phyloP scores from a whole-genome alignment of 2,888 invertebrate species.

The Ormyrus rosae region DNA sequence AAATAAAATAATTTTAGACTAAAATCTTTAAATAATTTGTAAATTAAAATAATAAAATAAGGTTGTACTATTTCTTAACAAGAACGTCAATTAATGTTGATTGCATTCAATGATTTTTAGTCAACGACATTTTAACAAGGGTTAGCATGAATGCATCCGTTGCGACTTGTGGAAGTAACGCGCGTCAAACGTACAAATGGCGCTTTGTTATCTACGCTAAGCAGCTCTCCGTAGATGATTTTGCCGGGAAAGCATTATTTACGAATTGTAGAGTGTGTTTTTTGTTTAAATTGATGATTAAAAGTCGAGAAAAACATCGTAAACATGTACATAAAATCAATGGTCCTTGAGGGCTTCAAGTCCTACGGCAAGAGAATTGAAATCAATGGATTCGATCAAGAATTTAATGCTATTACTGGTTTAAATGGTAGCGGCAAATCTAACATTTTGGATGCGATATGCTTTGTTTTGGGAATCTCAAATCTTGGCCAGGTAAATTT shows the following conservation, averaged over 20 bases:
- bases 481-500: constrained; percentile 90
- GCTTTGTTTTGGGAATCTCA: constrained; percentile 96
- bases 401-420: constrained; percentile 99
- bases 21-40: too few relatives aligned
- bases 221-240: constrained; percentile 9
- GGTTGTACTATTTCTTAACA: too few relatives aligned
- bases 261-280: neutral
- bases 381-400: constrained; percentile 92
- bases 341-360: constrained; percentile 97
- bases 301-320: neutral
- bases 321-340: constrained; percentile 92
- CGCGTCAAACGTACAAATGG: constrained; percentile 20
- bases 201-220: constrained; percentile 3
- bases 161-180: too few relatives aligned
- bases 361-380: constrained; percentile 96
- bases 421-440: constrained; percentile 98
- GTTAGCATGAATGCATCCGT: too few relatives aligned
- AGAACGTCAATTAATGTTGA: too few relatives aligned
- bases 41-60: too few relatives aligned
- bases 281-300: constrained; percentile 24
- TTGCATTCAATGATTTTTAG: too few relatives aligned
- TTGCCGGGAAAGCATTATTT: constrained; percentile 33
- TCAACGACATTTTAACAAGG: too few relatives aligned
- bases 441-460: constrained; percentile 97
- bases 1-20: too few relatives aligned